Conservation (phyloP, 1,140 invertebrate species). For the Ceratina japonica region DNA sequence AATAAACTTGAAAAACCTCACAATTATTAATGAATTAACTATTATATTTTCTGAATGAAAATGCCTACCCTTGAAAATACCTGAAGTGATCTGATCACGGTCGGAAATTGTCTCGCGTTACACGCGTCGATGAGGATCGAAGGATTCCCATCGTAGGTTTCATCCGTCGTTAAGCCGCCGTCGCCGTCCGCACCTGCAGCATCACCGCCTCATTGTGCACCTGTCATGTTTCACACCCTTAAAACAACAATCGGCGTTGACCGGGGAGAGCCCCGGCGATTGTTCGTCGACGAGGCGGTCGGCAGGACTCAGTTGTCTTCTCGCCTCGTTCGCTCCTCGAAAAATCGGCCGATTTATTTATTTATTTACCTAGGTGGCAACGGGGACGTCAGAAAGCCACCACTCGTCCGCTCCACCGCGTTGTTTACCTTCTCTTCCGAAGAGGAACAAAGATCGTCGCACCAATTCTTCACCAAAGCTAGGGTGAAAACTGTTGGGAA, state of each 20-base stretch:
- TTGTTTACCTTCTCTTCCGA: conserved; percentile 71
- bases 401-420: conserved; percentile 13
- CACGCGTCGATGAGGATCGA: conserved; percentile 43
- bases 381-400: conserved; percentile 42
- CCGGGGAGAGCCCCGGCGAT: conserved; percentile 59
- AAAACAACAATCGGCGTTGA: conserved; percentile 76
- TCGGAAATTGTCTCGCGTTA: conserved; percentile 60
- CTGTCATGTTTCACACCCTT: conserved; percentile 79
- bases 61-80: too few species aligned
- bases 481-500: conserved; percentile 4
- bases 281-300: conserved; percentile 43
- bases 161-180: conserved; percentile 51
- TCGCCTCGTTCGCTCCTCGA: conserved; percentile 22
- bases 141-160: conserved; percentile 48
- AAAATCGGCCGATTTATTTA: conserved; percentile 67
- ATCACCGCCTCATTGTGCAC: conserved; percentile 73
- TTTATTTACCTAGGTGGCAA: conserved; percentile 59
- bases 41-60: too few species aligned
- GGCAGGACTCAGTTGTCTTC: conserved; percentile 12
- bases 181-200: conserved; percentile 74
- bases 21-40: too few species aligned
- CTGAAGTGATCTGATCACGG: neutral
- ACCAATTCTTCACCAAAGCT: neutral
- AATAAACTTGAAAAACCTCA: too few species aligned
- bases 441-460: conserved; percentile 72